A percentile compares a stretch with the other conserved stretches of the same genome.
These are phyloP conservation scores for Pachydiplax longipennis DNA, from an alignment of 2,888 invertebrate species.

Conservation along the genomic window DNA sequence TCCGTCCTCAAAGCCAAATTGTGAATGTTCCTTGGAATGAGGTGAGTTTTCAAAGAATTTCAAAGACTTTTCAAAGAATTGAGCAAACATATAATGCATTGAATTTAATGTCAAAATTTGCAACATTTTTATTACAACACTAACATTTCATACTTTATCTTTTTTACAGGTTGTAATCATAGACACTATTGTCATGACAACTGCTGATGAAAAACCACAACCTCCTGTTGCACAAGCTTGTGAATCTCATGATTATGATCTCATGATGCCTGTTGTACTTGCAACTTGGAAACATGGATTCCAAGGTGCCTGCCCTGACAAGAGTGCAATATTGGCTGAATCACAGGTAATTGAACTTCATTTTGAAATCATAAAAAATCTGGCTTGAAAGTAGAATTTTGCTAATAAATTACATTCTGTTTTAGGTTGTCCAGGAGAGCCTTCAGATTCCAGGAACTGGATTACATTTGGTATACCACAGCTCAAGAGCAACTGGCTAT, in stretches of 20 bases:
- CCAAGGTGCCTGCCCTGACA: conserved; percentile 93
- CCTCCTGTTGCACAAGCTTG: conserved; percentile 77
- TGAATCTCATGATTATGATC: conserved; percentile 86
- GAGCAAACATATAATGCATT: neutral
- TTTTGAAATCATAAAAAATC: neutral
- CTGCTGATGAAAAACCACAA: conserved; percentile 78
- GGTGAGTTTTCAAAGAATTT: conserved; percentile 59
- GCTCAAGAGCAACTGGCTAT: conserved; percentile 92
- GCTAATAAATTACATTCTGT: neutral
- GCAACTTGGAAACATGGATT: conserved; percentile 96
- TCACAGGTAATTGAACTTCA: conserved; percentile 70
- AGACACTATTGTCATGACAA: conserved; percentile 83
- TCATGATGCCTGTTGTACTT: conserved; percentile 91
- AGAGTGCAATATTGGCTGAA: conserved; percentile 87
- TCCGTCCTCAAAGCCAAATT: conserved; percentile 85
- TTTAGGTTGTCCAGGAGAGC: conserved; percentile 90
- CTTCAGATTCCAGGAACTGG: conserved; percentile 93
- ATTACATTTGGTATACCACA: conserved; percentile 95
- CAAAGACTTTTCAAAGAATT: neutral
- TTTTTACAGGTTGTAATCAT: conserved; percentile 85
- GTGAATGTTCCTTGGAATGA: conserved; percentile 97
- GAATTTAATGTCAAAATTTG: neutral
- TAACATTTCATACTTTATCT: neutral
- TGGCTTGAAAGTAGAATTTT: neutral
- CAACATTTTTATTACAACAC: neutral